phyloP scores from a whole-genome alignment of 2,888 invertebrate genomes.

The Chesias legatella region DNA sequence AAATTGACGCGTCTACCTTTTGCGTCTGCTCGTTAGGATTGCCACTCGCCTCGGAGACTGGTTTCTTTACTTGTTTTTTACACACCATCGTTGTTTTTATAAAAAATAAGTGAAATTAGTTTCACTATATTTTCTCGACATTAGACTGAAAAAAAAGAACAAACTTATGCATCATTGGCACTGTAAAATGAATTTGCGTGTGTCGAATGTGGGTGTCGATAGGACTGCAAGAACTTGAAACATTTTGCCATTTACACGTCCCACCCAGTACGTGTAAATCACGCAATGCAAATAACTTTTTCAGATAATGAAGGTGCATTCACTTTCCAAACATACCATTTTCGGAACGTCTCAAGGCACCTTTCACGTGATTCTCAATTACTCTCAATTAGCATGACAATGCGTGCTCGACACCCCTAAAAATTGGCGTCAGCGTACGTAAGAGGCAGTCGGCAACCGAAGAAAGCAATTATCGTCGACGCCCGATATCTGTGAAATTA shows the following conservation, averaged over 20 bases:
- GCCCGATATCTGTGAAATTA: conserved; percentile 30
- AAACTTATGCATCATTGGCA: too few species aligned
- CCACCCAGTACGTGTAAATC: too few species aligned
- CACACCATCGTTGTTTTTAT: too few species aligned
- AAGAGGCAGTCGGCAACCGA: conserved; percentile 36
- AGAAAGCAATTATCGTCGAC: conserved; percentile 55
- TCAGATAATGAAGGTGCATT: background rate
- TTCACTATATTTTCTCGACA: too few species aligned
- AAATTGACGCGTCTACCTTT: conserved; percentile 46
- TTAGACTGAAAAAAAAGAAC: too few species aligned
- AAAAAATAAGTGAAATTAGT: too few species aligned
- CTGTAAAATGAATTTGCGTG: too few species aligned
- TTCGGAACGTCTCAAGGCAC: conserved; percentile 9
- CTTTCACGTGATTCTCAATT: conserved; percentile 20
- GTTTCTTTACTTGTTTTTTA: too few species aligned
- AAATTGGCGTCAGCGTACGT: conserved; percentile 28
- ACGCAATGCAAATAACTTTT: background rate
- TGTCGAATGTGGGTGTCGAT: too few species aligned
- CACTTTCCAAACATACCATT: background rate
- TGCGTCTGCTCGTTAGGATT: conserved; percentile 21
- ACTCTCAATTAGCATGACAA: conserved; percentile 41
- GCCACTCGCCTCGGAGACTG: background rate
- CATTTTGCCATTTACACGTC: too few species aligned
- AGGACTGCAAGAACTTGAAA: too few species aligned
- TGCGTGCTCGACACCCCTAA: conserved; percentile 40